Evolutionary conservation across 1,140 invertebrate genomes (phyloP), one percentile per base, ranked within the genome.

Genomic region (Drosophila grimshawi): DNA sequence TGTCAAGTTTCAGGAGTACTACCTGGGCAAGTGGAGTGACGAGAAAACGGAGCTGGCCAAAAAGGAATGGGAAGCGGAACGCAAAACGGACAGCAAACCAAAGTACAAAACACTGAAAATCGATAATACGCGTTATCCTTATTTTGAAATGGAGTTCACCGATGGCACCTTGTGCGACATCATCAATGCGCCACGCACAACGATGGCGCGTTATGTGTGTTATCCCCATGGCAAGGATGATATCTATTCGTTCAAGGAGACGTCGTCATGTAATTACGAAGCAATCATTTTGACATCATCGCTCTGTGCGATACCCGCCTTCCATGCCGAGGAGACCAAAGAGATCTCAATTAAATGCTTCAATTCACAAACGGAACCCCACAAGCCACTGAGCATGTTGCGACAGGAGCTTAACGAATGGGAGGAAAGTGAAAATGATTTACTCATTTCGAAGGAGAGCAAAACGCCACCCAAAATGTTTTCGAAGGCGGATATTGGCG

Each of bases 191-290:
- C 97, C 97, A 6, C 94, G 98, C 33, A 93, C 95, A 3, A 97
- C 97, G 2, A 95, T 95, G 83, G 95, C 98, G 3, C 93, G 96
- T 2, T 98, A 98, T 90, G 96, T 98, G 0, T 98, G 97, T 92
- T 97, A 96, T 86, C 94, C 94, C 29, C 95, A 96, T 81, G 96
- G 96, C n/a, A 97, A 97, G 80, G 97, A 98, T 81, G 98, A 99
- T 83, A 95, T 99, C 8, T 98, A 97, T 91, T 97, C 97, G 0
- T 94, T 99, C 37, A 98, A 98, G 90, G 98, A 99, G 93, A 96
- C 95, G 0, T 96, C 97, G 0, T 98, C 96, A 0, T 99, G 98
- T 91, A 97, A 98, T 93, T 99, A 99, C 93, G 97, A 98, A 93
- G 95, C 97, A 6, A 95, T 98, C 32, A 96, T 98, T 6, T 93